Evolutionary conservation across 2,888 invertebrate species (phyloP).

Genomic region (Aquatica leii): DNA sequence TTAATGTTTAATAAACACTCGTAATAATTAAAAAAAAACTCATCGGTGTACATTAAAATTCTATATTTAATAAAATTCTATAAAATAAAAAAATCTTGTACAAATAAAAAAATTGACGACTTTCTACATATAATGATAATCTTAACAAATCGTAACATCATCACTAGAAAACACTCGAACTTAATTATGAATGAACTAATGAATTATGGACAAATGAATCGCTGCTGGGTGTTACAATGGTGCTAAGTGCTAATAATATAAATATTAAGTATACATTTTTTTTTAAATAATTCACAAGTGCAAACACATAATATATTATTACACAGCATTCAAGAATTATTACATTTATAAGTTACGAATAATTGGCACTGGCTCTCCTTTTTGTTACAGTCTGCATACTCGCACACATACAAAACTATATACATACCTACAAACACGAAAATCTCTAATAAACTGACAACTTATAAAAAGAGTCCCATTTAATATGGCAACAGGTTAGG

Average conservation of each 20-base stretch:
- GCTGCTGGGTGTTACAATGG: conserved; percentile 50
- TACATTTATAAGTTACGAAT: conserved; percentile 57
- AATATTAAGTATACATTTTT: conserved; percentile 54
- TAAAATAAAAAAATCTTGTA: conserved; percentile 41
- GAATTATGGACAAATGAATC: conserved; percentile 51
- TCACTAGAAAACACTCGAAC: conserved; percentile 59
- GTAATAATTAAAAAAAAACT: too few relatives aligned
- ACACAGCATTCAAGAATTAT: conserved; percentile 61
- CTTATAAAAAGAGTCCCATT: conserved; percentile 38
- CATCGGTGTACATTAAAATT: conserved; percentile 28
- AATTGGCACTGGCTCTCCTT: conserved; percentile 62
- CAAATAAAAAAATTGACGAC: conserved; percentile 34
- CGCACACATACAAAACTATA: conserved; percentile 49
- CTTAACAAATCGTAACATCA: conserved; percentile 46
- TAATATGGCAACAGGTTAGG: conserved; percentile 40
- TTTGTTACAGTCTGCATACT: conserved; percentile 28
- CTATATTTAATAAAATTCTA: conserved; percentile 45
- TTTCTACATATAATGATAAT: conserved; percentile 40
- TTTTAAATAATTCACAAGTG: conserved; percentile 59
- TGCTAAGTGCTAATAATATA: conserved; percentile 56
- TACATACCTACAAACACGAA: conserved; percentile 58
- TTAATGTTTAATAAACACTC: too few relatives aligned
- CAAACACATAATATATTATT: conserved; percentile 63
- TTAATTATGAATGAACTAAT: conserved; percentile 48
- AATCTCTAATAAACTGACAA: conserved; percentile 50